Conservation (phyloP, 2,888 invertebrate species). For the Cactoblastis cactorum region DNA sequence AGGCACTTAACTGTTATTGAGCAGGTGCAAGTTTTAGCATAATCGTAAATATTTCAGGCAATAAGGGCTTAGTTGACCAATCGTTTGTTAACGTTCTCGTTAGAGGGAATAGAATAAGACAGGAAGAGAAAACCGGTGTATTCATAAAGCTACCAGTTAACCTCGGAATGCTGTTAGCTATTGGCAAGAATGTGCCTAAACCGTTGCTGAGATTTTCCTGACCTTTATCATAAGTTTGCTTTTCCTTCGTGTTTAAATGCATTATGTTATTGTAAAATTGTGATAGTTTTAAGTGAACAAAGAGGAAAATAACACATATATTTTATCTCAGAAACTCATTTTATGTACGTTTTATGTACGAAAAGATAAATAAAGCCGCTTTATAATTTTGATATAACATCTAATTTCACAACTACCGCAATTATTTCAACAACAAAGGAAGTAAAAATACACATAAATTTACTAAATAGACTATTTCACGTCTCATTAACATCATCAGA, state of each 20-base stretch:
- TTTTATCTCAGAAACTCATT: no score
- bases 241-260: no score
- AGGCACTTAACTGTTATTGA: slow-evolving; percentile 1
- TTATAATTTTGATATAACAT: no score
- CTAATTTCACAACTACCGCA: no score
- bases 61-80: neutral
- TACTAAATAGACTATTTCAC: neutral
- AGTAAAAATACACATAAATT: neutral
- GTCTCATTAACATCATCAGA: slow-evolving; percentile 2
- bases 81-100: slow-evolving; percentile 3
- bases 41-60: slow-evolving; percentile 7
- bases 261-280: no score
- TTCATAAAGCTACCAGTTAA: neutral
- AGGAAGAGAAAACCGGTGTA: slow-evolving; percentile 1
- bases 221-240: no score
- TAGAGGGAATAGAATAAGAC: neutral
- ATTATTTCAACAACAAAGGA: no score
- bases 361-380: no score
- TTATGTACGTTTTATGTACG: no score
- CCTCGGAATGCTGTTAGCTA: neutral
- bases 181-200: neutral
- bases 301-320: no score
- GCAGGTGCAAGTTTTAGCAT: slow-evolving; percentile 7
- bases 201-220: no score
- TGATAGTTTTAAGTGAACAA: no score